These are phyloP conservation scores for Sphenodon punctatus DNA, from an alignment of 2,797 vertebrate genomes.

Conservation along the genomic window DNA sequence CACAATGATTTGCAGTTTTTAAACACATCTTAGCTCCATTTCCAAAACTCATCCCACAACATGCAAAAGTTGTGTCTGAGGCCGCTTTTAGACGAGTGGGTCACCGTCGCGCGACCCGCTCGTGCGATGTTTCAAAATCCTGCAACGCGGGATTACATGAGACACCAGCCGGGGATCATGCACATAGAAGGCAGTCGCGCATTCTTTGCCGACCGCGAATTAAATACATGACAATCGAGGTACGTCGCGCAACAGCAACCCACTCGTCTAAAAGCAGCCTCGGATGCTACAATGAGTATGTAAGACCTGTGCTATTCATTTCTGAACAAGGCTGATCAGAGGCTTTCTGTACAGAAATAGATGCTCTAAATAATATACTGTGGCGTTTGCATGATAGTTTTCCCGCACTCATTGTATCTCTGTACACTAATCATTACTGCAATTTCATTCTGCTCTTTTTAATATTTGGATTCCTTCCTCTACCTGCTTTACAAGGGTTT, in stretches of 20 bases:
- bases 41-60: neutral
- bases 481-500: neutral
- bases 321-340: neutral
- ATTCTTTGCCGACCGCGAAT: too few species aligned
- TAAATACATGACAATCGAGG: too few species aligned
- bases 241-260: too few species aligned
- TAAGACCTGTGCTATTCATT: neutral
- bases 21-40: too few species aligned
- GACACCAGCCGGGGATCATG: too few species aligned
- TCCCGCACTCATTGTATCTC: neutral
- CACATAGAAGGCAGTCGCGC: too few species aligned
- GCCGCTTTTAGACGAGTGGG: too few species aligned
- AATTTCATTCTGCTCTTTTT: neutral
- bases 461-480: neutral
- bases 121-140: too few species aligned
- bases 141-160: too few species aligned
- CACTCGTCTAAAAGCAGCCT: too few species aligned
- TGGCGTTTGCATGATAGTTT: neutral
- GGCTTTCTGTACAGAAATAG: neutral
- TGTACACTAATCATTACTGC: neutral
- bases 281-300: neutral
- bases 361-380: neutral
- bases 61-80: neutral
- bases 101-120: too few species aligned
- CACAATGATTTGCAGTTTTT: too few species aligned